These are phyloP conservation scores for Pyralis farinalis DNA, from an alignment of 2,888 invertebrate species.

Conservation along the genomic window DNA sequence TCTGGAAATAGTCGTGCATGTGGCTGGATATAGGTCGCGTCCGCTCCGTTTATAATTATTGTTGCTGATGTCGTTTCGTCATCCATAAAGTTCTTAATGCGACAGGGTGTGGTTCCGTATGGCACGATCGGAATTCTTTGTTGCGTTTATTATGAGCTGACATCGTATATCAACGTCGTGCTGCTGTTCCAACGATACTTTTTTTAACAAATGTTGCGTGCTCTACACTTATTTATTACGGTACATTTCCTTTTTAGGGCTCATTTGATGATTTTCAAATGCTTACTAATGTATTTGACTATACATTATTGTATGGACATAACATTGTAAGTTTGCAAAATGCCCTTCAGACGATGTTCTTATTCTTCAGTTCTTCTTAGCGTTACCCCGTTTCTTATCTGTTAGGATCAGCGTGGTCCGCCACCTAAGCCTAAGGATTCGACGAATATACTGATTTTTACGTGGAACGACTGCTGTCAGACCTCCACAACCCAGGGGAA, in stretches of 20 bases:
- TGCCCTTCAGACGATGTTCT: neutral
- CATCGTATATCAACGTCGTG: constrained; percentile 12
- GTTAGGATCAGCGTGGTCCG: too few species aligned
- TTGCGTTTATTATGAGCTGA: constrained; percentile 10
- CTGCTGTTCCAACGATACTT: constrained; percentile 2
- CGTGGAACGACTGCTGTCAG: too few species aligned
- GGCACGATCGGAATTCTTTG: constrained; percentile 12
- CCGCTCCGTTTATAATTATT: constrained; percentile 64
- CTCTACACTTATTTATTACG: constrained; percentile 1
- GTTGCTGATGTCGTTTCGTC: constrained; percentile 56
- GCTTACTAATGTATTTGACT: too few species aligned
- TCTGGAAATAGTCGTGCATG: constrained; percentile 65
- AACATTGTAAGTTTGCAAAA: neutral
- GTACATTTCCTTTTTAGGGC: neutral
- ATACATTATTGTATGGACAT: too few species aligned
- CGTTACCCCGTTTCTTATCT: too few species aligned
- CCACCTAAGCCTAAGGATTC: too few species aligned
- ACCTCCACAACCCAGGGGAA: too few species aligned
- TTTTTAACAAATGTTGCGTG: constrained; percentile 8
- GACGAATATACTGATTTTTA: too few species aligned
- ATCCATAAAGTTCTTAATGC: constrained; percentile 25
- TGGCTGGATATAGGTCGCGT: constrained; percentile 68
- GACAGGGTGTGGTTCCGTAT: constrained; percentile 16
- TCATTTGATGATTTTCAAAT: neutral
- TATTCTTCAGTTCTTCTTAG: too few species aligned